These are phyloP conservation scores for Megaustenia siamemsis DNA, from an alignment of 2,888 invertebrate species.

Conservation along the genomic window DNA sequence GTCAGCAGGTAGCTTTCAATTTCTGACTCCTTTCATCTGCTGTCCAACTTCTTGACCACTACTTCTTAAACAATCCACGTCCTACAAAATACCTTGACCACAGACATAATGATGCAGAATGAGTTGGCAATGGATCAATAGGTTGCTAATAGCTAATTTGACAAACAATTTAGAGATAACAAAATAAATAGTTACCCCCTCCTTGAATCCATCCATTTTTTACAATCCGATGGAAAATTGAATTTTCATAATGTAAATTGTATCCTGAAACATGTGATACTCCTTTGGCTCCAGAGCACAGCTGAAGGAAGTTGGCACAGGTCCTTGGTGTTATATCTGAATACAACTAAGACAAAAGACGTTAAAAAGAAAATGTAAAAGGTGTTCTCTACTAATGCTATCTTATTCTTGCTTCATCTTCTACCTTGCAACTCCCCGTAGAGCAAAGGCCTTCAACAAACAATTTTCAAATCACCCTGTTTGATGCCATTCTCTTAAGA, in stretches of 20 bases:
- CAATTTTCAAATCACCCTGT: too few relatives aligned
- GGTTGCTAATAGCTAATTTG: too few relatives aligned
- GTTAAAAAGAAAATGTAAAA: not conserved
- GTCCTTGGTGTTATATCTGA: conserved; percentile 90
- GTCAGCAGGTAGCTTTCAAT: too few relatives aligned
- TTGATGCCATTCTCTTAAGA: too few relatives aligned
- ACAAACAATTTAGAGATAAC: too few relatives aligned
- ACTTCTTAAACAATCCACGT: not conserved
- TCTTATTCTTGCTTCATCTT: too few relatives aligned
- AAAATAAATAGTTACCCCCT: conserved; percentile 80
- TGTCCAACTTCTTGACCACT: too few relatives aligned
- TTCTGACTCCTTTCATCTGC: too few relatives aligned
- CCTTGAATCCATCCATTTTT: conserved; percentile 87
- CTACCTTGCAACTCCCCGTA: too few relatives aligned
- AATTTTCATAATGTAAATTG: conserved; percentile 81
- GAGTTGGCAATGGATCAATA: not conserved
- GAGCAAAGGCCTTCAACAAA: too few relatives aligned
- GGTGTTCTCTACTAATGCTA: too few relatives aligned
- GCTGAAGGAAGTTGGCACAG: conserved; percentile 85
- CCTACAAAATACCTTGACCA: not conserved
- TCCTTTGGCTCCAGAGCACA: conserved; percentile 79
- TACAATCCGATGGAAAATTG: conserved; percentile 85
- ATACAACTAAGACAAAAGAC: conserved; percentile 69
- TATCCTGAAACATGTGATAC: conserved; percentile 69
- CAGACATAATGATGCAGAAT: not conserved